A percentile compares a stretch with the other conserved stretches of the same genome.
Conservation (phyloP, 2,797 vertebrate genomes). For the Melopsittacus undulatus region DNA sequence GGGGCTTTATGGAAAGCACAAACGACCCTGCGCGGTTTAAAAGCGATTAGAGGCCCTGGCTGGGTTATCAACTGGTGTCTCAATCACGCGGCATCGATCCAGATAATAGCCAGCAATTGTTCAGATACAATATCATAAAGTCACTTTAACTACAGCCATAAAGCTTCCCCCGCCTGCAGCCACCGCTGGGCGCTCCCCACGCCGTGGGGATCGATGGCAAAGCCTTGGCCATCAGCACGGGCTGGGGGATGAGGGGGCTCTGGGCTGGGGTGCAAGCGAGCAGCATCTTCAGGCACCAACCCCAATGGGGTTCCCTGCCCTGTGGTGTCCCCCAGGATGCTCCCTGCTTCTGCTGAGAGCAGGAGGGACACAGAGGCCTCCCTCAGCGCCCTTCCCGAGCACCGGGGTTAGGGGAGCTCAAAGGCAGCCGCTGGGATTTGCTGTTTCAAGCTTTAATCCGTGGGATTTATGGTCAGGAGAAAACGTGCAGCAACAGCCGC, state of each 20-base stretch:
- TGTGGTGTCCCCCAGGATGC: background rate
- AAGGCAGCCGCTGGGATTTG: background rate
- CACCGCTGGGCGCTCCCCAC: background rate
- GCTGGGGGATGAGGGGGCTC: background rate
- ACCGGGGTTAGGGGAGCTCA: background rate
- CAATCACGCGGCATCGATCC: slow-evolving; percentile 58
- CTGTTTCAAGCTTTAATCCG: rapidly evolving
- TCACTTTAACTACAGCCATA: slow-evolving; percentile 59
- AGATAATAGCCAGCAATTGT: slow-evolving; percentile 65
- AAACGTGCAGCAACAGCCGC: rapidly evolving
- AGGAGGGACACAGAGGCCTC: rapidly evolving
- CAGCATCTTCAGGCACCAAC: background rate
- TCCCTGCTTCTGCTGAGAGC: rapidly evolving
- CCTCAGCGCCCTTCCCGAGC: rapidly evolving
- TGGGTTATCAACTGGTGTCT: slow-evolving; percentile 56
- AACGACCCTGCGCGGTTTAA: background rate
- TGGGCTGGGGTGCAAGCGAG: background rate
- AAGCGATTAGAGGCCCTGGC: slow-evolving; percentile 31
- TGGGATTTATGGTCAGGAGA: background rate
- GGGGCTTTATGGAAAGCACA: background rate
- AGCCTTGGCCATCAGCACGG: rapidly evolving
- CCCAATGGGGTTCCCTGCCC: background rate
- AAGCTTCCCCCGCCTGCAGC: slow-evolving; percentile 52
- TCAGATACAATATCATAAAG: slow-evolving; percentile 66
- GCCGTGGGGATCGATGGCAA: background rate